These are phyloP conservation scores for Kryptopterus vitreolus DNA, from an alignment of 2,797 vertebrate species.

Conservation along the genomic window DNA sequence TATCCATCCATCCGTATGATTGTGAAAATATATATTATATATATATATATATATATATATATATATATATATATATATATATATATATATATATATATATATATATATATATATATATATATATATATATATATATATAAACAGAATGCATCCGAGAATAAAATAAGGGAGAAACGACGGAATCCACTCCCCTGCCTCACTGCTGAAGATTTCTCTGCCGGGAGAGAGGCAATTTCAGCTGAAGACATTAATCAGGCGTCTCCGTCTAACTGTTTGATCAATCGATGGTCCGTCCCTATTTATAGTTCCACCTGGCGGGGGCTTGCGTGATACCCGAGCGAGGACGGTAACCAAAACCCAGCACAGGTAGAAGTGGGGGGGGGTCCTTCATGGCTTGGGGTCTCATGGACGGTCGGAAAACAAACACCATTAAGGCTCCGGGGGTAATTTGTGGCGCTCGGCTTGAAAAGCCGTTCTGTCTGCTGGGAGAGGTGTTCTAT, in stretches of 20 bases:
- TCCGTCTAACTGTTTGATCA: conserved; percentile 1
- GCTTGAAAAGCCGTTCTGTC: not conserved
- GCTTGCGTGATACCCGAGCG: not conserved
- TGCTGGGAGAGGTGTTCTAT: not conserved
- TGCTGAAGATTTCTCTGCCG: not conserved
- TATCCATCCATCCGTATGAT: too few species aligned
- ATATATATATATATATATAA: too few species aligned
- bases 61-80: too few species aligned
- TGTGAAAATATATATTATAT: too few species aligned
- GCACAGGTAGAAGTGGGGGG: too few species aligned
- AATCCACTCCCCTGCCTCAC: not conserved
- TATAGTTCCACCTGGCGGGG: not conserved
- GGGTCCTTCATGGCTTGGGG: not conserved
- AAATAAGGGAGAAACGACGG: too few species aligned
- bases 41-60: too few species aligned
- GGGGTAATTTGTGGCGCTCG: conserved; percentile 3
- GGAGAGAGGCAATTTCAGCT: not conserved
- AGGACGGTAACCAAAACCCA: not conserved
- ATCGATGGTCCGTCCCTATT: not conserved
- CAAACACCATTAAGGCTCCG: not conserved
- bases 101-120: too few species aligned
- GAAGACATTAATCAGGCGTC: not conserved
- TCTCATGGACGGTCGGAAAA: not conserved
- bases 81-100: too few species aligned
- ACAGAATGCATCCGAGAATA: too few species aligned